These are phyloP conservation scores for Pionites leucogaster DNA, from an alignment of 2,113 vertebrate species.

Conservation along the genomic window DNA sequence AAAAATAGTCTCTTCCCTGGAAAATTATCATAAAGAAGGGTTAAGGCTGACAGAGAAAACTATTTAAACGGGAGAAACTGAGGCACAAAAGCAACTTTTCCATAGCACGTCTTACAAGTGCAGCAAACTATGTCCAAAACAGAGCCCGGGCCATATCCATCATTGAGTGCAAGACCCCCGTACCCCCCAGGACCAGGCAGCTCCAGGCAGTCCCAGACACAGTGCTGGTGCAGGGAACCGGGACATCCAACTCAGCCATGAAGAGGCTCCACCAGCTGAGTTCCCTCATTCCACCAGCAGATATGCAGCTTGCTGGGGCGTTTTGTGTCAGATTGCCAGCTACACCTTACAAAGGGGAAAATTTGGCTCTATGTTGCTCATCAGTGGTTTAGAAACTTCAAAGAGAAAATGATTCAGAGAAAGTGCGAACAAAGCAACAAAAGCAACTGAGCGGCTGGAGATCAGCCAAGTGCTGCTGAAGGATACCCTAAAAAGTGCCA, in stretches of 20 bases:
- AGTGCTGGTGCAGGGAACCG: neutral
- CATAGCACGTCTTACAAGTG: neutral
- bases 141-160: neutral
- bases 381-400: neutral
- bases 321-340: neutral
- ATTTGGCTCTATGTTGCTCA: neutral
- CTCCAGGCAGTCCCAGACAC: neutral
- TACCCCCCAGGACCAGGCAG: neutral
- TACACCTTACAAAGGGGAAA: neutral
- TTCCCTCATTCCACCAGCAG: rapidly evolving
- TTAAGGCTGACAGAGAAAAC: neutral
- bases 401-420: neutral
- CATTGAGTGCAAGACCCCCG: neutral
- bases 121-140: neutral
- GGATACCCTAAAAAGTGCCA: neutral
- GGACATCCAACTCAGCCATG: rapidly evolving
- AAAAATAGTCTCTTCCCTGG: neutral
- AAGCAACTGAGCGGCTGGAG: neutral
- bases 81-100: neutral
- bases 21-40: neutral
- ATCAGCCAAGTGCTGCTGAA: neutral
- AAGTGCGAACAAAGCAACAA: neutral
- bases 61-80: neutral
- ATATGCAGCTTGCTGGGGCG: neutral
- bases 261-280: neutral